Evolutionary conservation across 1,140 invertebrate species (phyloP).

Genomic region (Caerostris darwini): DNA sequence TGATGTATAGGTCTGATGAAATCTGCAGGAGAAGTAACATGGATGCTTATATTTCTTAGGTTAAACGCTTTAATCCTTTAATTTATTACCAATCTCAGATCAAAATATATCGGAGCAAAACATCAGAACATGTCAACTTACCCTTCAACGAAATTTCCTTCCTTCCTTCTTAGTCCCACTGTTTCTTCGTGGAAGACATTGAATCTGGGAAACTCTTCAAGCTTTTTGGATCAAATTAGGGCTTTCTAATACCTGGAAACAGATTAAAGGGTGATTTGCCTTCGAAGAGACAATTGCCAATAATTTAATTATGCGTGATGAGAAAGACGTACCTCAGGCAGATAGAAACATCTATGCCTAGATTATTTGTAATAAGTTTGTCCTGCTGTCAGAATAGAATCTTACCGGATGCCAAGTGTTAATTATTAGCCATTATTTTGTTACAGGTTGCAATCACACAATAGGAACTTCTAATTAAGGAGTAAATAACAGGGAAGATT

Average conservation of each 20-base stretch:
- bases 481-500: constrained; percentile 1
- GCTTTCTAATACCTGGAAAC: not conserved
- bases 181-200: constrained; percentile 1
- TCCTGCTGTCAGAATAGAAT: not conserved
- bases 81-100: not conserved
- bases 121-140: not conserved
- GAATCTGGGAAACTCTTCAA: not conserved
- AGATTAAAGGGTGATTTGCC: not conserved
- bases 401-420: not conserved
- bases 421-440: constrained; percentile 29
- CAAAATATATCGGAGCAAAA: constrained; percentile 23
- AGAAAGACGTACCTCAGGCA: not conserved
- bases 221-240: constrained; percentile 8
- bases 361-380: not conserved
- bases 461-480: constrained; percentile 8
- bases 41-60: not conserved
- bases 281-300: not conserved
- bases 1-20: not conserved
- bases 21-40: not conserved
- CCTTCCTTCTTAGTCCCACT: not conserved
- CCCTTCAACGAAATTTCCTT: not conserved
- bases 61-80: constrained; percentile 21
- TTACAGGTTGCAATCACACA: not conserved
- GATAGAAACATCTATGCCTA: not conserved
- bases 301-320: constrained; percentile 38